Base-by-base conservation (phyloP, 2,797 vertebrate species). In the Mycteria americana region DNA sequence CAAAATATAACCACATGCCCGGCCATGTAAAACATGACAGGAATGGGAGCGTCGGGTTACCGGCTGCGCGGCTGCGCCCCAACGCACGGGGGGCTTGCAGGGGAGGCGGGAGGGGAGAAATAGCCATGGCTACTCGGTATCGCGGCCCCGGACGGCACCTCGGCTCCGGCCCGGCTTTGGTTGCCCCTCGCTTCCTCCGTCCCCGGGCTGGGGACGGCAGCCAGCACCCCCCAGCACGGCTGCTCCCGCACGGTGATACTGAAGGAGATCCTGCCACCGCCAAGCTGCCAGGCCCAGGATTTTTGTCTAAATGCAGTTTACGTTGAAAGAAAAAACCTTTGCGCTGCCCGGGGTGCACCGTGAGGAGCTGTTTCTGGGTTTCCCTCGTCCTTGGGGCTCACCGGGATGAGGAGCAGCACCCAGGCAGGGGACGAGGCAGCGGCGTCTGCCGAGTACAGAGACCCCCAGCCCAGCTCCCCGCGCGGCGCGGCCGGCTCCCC, bases 1-100 rank as follows among this genome's bases (percentile, higher is more conserved):
- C 94, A 94, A 96, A 96, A 93, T 30, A 25, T 46, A 39, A 76
- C 90, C 97, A 70, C 95, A 92, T 91, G 96, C 85, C 75, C 33
- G 1, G 88, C 80, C 43, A 1, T 73, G 94, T 78, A 65, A 95
- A 97, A 92, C 95, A 85, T 4, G 91, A n/a, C 80, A 83, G 93
- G 92, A 92, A 86, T 50, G 93, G 92, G 35, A 76, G 88, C 31
- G 3, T 79, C 30, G 19, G 39, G 72, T 75, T 83, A 62, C 79
- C 24, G 14, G 85, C 93, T 25, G 37, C 0, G 50, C 17, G 65
- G 69, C 37, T 24, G 75, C 74, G 43, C 87, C 92, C 63, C 9
- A 17, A 6, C 6, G 1, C 17, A 14, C 7, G 2, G 6, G 1
- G 30, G 39, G 45, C 45, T 50, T 9, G 30, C 10, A 8, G 28